Percentiles rank a stretch among this genome's conserved stretches.
Evolutionary conservation across 2,113 vertebrate species (phyloP).

Genomic region (Gymnarchus niloticus): DNA sequence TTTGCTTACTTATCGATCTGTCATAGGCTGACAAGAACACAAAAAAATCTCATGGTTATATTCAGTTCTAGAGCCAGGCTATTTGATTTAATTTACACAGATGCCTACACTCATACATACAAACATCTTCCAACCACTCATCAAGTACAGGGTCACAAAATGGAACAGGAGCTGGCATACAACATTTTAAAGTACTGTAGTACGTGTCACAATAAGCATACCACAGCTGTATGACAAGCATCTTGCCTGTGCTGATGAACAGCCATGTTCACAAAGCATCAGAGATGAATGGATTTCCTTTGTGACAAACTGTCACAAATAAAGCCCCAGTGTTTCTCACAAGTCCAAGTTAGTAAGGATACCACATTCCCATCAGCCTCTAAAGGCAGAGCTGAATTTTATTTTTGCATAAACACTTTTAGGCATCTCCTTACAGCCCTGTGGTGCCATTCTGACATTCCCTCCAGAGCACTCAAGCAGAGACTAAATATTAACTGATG

Average conservation of each 20-base stretch:
- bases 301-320: background rate
- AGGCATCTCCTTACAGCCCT: background rate
- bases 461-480: background rate
- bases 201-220: background rate
- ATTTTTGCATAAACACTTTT: background rate
- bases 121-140: background rate
- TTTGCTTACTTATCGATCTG: background rate
- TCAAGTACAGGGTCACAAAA: background rate
- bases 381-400: background rate
- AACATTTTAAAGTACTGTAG: background rate
- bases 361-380: background rate
- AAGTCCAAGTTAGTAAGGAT: background rate
- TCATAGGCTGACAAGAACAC: background rate
- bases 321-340: background rate
- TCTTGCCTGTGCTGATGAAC: background rate
- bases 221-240: background rate
- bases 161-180: background rate
- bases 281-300: background rate
- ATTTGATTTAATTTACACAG: background rate
- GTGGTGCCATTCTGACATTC: too few relatives aligned
- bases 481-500: background rate
- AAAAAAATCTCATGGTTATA: background rate
- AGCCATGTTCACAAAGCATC: background rate
- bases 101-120: background rate
- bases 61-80: background rate